Conservation (phyloP, 2,797 vertebrate genomes). For the Uromys caudimaculatus region DNA sequence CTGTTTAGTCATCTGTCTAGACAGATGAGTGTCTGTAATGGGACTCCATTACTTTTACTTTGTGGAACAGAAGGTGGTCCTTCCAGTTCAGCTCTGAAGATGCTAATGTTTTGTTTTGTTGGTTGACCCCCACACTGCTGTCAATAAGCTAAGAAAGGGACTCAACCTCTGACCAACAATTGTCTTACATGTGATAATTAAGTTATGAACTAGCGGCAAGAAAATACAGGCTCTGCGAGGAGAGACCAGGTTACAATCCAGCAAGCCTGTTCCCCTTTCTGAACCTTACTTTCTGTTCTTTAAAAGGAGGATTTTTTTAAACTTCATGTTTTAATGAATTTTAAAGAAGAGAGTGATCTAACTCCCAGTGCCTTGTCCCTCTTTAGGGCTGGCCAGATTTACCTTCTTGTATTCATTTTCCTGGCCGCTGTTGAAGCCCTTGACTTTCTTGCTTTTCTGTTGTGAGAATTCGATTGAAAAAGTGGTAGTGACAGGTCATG, state of each 20-base stretch:
- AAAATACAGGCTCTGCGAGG: background rate
- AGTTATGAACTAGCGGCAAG: background rate
- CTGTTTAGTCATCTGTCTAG: slow-evolving; percentile 80
- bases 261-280: background rate
- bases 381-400: background rate
- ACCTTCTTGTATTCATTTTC: background rate
- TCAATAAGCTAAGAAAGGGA: slow-evolving; percentile 75
- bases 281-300: background rate
- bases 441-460: background rate
- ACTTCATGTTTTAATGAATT: background rate
- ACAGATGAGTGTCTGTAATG: slow-evolving; percentile 74
- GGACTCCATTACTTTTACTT: slow-evolving; percentile 69
- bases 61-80: slow-evolving; percentile 68
- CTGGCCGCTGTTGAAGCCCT: background rate
- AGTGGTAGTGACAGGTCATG: background rate
- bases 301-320: background rate
- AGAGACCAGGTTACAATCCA: background rate
- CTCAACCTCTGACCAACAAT: slow-evolving; percentile 35
- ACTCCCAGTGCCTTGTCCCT: background rate
- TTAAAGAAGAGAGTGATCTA: background rate
- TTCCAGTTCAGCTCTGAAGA: slow-evolving; percentile 66
- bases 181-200: slow-evolving; percentile 29
- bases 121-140: background rate
- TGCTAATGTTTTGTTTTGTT: slow-evolving; percentile 52
- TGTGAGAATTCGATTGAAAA: background rate